A percentile compares a stretch with the other conserved stretches of the same genome.
Conservation (phyloP, 2,888 invertebrate genomes). For the Dastarcus helophoroides region DNA sequence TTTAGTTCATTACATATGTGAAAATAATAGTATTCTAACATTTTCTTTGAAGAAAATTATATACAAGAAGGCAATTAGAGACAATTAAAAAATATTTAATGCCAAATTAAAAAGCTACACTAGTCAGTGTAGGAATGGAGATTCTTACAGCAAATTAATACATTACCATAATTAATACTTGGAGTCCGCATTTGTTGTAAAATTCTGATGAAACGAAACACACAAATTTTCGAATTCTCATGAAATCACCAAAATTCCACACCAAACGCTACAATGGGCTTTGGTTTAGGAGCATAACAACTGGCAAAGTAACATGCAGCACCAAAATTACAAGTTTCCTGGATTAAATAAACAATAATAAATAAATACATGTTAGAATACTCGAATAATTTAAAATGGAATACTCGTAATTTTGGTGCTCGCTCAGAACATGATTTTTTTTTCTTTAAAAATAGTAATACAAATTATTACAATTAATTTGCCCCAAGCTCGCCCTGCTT, state of each 20-base stretch:
- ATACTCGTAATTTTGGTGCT: constrained; percentile 29
- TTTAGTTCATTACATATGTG: constrained; percentile 32
- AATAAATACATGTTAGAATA: constrained; percentile 23
- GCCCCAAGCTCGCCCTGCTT: too few relatives aligned
- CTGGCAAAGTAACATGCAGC: constrained; percentile 26
- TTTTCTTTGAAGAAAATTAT: constrained; percentile 31
- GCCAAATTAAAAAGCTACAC: constrained; percentile 32
- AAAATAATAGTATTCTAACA: constrained; percentile 36
- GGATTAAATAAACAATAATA: constrained; percentile 14
- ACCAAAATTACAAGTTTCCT: constrained; percentile 32
- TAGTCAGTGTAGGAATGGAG: constrained; percentile 23
- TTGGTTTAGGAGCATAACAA: constrained; percentile 32
- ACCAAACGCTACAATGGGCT: too few relatives aligned
- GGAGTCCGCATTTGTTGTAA: constrained; percentile 23
- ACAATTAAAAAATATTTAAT: constrained; percentile 28
- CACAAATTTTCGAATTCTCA: constrained; percentile 7
- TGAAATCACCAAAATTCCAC: constrained; percentile 9
- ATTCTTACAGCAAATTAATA: constrained; percentile 27
- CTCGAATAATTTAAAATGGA: constrained; percentile 25
- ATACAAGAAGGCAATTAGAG: constrained; percentile 30
- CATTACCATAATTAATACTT: constrained; percentile 34
- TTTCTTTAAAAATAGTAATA: too few relatives aligned
- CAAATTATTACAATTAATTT: constrained; percentile 31
- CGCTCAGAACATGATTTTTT: constrained; percentile 23
- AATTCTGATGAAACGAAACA: constrained; percentile 15